Evolutionary conservation across 2,113 vertebrate species (phyloP), one percentile per base, ranked within the genome.

Genomic region (Rhinoptilus africanus): DNA sequence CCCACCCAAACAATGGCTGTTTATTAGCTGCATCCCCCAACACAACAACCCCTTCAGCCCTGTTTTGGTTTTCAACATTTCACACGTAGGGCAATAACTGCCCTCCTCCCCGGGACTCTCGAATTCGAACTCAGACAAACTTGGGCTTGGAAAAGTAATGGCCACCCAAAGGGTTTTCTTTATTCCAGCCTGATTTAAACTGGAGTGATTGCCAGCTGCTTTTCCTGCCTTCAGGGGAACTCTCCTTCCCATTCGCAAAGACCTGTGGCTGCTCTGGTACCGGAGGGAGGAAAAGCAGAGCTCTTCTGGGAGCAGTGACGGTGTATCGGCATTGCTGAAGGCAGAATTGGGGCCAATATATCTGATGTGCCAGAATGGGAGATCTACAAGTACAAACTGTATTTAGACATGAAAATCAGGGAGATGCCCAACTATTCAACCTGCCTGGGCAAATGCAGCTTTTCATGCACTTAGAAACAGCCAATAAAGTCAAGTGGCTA

Each of bases 401-500:
- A 89, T 68, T 93, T 79, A 89, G 82, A 72, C 89, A 76, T 24
- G 90, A 94, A 91, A 82, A 95, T 73, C 57, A 50, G 91, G 80
- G 84, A 91, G 91, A 97, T 97, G 84, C 84, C 94, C 62, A 95
- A 62, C 53, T 85, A 22, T 64, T 66, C 57, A 79, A 82, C 93
- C 87, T 91, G 91, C 71, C 87, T 47, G 91, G 92, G 87, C 92
- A 96, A 92, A 96, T 43, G 39, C 88, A 81, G 79, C 69, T 81
- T 85, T 68, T 57, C 14, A 6, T 4, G 37, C 1, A 0, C 62
- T 47, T 50, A 62, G 57, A 73, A 62, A 48, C 62, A 62, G 88
- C 45, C 78, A n/a, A 5, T 32, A 54, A 88, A 90, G 73, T 27
- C 64, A 92, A 89, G 45, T 53, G 37, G n/a, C 14, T 53, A 59